phyloP scores from a whole-genome alignment of 1,140 invertebrate genomes.

The Pissodes strobi region DNA sequence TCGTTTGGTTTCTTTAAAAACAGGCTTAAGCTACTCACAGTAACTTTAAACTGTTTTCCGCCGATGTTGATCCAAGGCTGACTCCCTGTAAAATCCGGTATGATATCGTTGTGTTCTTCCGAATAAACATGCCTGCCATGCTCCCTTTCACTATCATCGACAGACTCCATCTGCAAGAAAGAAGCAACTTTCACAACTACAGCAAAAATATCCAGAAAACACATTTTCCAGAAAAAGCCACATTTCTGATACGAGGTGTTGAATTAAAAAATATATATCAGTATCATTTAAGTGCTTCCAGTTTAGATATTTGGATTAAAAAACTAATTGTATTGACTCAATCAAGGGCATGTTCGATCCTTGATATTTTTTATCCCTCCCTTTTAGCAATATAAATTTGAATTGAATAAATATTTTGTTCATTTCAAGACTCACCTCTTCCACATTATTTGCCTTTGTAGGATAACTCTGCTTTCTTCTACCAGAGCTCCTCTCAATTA shows the following conservation, averaged over 20 bases:
- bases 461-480: slow-evolving; percentile 76
- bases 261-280: background rate
- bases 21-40: background rate
- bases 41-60: slow-evolving; percentile 39
- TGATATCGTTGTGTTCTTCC: slow-evolving; percentile 40
- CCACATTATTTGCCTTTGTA: slow-evolving; percentile 59
- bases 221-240: too few species aligned
- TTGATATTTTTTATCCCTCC: too few species aligned
- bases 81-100: slow-evolving; percentile 52
- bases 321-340: too few species aligned
- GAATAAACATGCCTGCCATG: slow-evolving; percentile 6
- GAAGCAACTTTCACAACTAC: background rate
- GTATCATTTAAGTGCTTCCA: background rate
- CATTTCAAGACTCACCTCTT: slow-evolving; percentile 22
- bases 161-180: slow-evolving; percentile 1
- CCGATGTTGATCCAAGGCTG: slow-evolving; percentile 54
- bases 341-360: too few species aligned
- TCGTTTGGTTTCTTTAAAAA: too few species aligned
- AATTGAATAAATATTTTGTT: background rate
- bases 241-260: background rate
- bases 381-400: too few species aligned
- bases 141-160: slow-evolving; percentile 15
- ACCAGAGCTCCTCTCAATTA: slow-evolving; percentile 59
- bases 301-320: slow-evolving; percentile 2
- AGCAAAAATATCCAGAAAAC: background rate